phyloP scores from a whole-genome alignment of 2,113 vertebrate species.

The Verasper variegatus region DNA sequence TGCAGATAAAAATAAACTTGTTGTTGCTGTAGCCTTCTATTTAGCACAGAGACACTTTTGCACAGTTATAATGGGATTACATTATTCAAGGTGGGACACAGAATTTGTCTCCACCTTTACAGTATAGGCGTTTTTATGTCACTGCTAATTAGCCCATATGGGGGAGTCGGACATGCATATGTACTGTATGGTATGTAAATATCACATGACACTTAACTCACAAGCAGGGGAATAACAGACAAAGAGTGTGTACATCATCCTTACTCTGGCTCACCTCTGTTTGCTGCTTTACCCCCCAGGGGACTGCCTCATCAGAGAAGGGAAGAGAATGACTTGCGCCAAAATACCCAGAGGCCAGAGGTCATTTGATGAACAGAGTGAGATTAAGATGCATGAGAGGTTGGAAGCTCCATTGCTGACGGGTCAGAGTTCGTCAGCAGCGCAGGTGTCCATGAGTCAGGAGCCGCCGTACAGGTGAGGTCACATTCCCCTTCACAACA shows the following conservation, averaged over 20 bases:
- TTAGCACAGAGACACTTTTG: too few relatives aligned
- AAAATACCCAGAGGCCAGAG: slow-evolving; percentile 26
- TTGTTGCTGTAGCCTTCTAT: too few relatives aligned
- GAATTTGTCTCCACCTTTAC: not conserved
- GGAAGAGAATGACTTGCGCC: slow-evolving; percentile 3
- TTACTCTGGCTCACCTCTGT: not conserved
- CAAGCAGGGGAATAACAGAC: not conserved
- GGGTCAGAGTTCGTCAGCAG: slow-evolving; percentile 31
- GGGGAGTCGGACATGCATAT: not conserved
- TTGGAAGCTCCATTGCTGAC: slow-evolving; percentile 31
- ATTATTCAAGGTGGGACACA: too few relatives aligned
- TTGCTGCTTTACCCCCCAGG: not conserved
- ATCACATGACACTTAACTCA: slow-evolving; percentile 1
- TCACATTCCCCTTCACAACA: slow-evolving; percentile 34
- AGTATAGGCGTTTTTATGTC: not conserved
- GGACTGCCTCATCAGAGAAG: not conserved
- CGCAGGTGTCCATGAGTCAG: slow-evolving; percentile 54
- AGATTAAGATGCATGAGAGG: slow-evolving; percentile 39
- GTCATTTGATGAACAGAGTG: slow-evolving; percentile 31
- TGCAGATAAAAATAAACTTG: too few relatives aligned
- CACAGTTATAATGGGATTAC: too few relatives aligned
- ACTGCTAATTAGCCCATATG: slow-evolving; percentile 21
- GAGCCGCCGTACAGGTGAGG: slow-evolving; percentile 47
- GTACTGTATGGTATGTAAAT: not conserved
- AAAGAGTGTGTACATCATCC: not conserved